Evolutionary conservation across 2,113 vertebrate species (phyloP).

Genomic region (Elephantulus edwardii): DNA sequence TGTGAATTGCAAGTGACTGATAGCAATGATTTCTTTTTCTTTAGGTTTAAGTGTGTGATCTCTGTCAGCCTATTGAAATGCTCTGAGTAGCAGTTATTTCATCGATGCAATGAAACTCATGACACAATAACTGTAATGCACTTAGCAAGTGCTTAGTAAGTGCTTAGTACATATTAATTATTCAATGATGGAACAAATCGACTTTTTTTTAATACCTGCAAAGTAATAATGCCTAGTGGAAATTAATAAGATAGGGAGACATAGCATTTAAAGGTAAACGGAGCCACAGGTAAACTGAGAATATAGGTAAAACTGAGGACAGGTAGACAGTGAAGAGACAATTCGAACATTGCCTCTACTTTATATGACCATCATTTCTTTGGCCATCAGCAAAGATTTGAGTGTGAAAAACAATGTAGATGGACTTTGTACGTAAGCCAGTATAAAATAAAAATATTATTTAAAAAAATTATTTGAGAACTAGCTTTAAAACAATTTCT

Average conservation of each 20-base stretch:
- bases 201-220: not conserved
- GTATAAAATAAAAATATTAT: no score
- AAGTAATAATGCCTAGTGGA: not conserved
- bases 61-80: not conserved
- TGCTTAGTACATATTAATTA: not conserved
- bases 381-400: conserved; percentile 47
- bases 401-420: no score
- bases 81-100: not conserved
- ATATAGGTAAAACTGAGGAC: not conserved
- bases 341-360: accelerated
- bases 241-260: not conserved
- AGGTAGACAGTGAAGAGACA: not conserved
- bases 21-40: not conserved
- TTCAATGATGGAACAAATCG: not conserved
- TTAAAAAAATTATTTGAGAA: no score
- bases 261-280: not conserved
- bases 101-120: not conserved
- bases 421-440: no score
- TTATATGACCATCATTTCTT: not conserved
- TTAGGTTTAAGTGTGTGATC: not conserved
- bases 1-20: not conserved
- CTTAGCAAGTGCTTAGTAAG: not conserved
- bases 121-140: not conserved
- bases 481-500: conserved; percentile 65
- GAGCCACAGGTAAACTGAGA: conserved; percentile 17